Percentiles rank a stretch among this genome's conserved stretches.
phyloP scores from a whole-genome alignment of 1,140 invertebrate species.

The Polypedilum pembai region DNA sequence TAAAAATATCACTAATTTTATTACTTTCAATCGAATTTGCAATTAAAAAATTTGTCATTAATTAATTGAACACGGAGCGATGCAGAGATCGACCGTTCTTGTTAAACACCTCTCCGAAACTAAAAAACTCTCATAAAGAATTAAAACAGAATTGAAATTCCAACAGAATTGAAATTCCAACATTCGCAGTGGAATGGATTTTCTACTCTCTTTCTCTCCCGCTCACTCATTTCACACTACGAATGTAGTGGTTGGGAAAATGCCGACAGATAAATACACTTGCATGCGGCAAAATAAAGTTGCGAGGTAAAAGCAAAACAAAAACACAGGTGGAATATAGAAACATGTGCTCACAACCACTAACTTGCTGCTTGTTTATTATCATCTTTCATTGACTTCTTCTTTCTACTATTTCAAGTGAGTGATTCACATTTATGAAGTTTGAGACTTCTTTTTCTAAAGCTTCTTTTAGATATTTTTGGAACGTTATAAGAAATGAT shows the following conservation, averaged over 20 bases:
- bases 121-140: neutral
- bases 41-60: conserved; percentile 20
- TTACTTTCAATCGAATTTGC: neutral
- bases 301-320: neutral
- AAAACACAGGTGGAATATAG: conserved; percentile 17
- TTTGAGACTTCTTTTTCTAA: neutral
- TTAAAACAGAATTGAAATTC: neutral
- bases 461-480: neutral
- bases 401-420: neutral
- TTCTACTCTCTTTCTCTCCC: neutral
- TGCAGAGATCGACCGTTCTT: neutral
- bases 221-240: neutral
- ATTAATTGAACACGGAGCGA: neutral
- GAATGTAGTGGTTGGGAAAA: neutral
- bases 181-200: neutral
- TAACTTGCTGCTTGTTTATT: neutral
- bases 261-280: neutral
- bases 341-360: conserved; percentile 1
- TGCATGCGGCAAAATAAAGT: neutral
- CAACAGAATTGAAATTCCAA: conserved; percentile 1
- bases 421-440: conserved; percentile 4
- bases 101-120: conserved; percentile 16
- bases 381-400: neutral
- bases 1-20: neutral
- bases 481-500: neutral